Conservation (phyloP, 2,888 invertebrate genomes). For the Luffia ferchaultella region DNA sequence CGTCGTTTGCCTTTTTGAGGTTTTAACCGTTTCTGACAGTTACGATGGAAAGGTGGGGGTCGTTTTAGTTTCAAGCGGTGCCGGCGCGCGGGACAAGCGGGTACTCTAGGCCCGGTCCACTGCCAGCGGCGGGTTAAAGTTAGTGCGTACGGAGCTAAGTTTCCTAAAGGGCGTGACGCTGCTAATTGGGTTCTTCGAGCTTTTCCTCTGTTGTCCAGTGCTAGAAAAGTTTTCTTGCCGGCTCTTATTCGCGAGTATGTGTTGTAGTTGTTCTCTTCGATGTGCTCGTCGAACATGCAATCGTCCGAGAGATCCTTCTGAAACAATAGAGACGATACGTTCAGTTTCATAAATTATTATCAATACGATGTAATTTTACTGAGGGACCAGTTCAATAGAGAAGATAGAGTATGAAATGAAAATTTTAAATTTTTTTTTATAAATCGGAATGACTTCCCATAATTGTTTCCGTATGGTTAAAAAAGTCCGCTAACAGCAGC, state of each 20-base stretch:
- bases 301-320: constrained; percentile 86
- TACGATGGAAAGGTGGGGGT: constrained; percentile 46
- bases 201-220: constrained; percentile 76
- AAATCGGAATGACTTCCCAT: no score
- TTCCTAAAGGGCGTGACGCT: constrained; percentile 72
- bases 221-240: constrained; percentile 77
- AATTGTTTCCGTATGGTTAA: no score
- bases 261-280: constrained; percentile 86
- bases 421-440: no score
- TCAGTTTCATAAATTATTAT: neutral
- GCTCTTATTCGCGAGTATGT: constrained; percentile 78
- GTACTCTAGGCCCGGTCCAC: constrained; percentile 40
- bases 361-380: no score
- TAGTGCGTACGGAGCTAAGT: constrained; percentile 77
- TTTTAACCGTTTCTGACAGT: constrained; percentile 43
- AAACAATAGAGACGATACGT: constrained; percentile 56
- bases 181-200: constrained; percentile 78
- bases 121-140: constrained; percentile 47
- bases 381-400: no score
- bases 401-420: no score
- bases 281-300: constrained; percentile 87
- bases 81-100: constrained; percentile 43
- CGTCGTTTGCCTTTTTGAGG: constrained; percentile 50
- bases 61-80: constrained; percentile 53
- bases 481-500: no score